Evolutionary conservation across 2,888 invertebrate species (phyloP).

Genomic region (Melieria omissa): DNA sequence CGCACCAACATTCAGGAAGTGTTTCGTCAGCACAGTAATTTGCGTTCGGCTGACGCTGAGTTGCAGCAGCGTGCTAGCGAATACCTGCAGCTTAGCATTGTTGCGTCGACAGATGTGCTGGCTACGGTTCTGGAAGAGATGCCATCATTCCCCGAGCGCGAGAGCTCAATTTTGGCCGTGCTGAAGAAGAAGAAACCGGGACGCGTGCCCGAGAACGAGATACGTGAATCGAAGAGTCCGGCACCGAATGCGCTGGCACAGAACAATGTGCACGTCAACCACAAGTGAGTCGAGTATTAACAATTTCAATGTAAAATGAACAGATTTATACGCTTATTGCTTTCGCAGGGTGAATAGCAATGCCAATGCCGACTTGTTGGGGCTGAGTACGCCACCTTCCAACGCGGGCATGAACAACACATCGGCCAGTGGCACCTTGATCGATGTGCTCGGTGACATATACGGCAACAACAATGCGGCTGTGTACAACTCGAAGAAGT

Average conservation of each 20-base stretch:
- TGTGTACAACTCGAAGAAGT: conserved; percentile 87
- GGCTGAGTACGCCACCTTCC: conserved; percentile 88
- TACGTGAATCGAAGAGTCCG: conserved; percentile 85
- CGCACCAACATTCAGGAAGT: conserved; percentile 95
- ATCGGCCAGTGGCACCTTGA: conserved; percentile 80
- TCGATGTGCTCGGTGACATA: conserved; percentile 92
- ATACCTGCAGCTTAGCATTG: conserved; percentile 94
- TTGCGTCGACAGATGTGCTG: conserved; percentile 95
- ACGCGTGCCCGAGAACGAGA: conserved; percentile 88
- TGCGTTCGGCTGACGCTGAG: conserved; percentile 97
- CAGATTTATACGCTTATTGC: background rate
- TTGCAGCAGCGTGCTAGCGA: conserved; percentile 98
- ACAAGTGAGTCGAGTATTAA: conserved; percentile 52
- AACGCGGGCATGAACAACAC: conserved; percentile 70
- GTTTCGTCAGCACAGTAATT: conserved; percentile 92
- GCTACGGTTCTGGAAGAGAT: conserved; percentile 99
- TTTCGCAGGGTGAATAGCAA: conserved; percentile 59
- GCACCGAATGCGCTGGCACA: conserved; percentile 63
- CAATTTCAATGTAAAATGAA: background rate
- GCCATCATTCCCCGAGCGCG: conserved; percentile 99
- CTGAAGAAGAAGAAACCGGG: conserved; percentile 98
- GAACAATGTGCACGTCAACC: conserved; percentile 68
- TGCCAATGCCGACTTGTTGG: conserved; percentile 84
- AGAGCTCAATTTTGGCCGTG: conserved; percentile 96
- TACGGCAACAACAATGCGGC: conserved; percentile 75